Percentiles rank a stretch among this genome's conserved stretches.
Evolutionary conservation across 2,797 vertebrate species (phyloP).

Genomic region (Helarctos malayanus): DNA sequence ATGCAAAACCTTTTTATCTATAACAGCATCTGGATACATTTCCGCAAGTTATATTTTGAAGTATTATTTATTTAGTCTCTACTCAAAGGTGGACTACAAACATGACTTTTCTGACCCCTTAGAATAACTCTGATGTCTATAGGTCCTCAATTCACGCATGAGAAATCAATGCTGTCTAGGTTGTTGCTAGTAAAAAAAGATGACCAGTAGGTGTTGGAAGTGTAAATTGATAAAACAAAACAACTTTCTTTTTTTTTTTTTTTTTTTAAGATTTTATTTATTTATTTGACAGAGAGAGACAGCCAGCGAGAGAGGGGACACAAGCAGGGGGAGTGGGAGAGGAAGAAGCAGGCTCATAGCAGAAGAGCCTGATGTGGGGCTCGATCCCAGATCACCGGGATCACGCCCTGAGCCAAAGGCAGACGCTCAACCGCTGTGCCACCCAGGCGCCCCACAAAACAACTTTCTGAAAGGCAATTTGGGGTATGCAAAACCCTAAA

Average conservation of each 20-base stretch:
- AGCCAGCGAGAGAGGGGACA: no score
- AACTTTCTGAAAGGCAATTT: conserved; percentile 35
- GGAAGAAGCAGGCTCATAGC: no score
- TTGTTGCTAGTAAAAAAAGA: not conserved
- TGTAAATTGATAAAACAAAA: conserved; percentile 2
- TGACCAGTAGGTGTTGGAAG: not conserved
- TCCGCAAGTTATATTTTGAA: not conserved
- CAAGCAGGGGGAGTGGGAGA: no score
- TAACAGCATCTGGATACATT: not conserved
- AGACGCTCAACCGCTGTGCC: no score
- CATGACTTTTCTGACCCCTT: not conserved
- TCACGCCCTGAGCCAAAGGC: no score
- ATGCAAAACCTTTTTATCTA: conserved; percentile 13
- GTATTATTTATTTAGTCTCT: not conserved
- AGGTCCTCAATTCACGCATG: not conserved
- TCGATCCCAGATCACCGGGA: no score
- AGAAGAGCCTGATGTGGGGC: no score
- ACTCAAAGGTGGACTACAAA: not conserved
- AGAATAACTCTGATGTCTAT: not conserved
- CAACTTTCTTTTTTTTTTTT: no score
- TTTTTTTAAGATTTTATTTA: no score
- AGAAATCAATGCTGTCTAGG: not conserved
- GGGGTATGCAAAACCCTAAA: not conserved
- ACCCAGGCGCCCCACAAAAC: no score
- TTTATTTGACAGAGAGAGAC: no score